These are phyloP conservation scores for Neodontobutis hainanensis DNA, from an alignment of 2,113 vertebrate species.

Conservation along the genomic window DNA sequence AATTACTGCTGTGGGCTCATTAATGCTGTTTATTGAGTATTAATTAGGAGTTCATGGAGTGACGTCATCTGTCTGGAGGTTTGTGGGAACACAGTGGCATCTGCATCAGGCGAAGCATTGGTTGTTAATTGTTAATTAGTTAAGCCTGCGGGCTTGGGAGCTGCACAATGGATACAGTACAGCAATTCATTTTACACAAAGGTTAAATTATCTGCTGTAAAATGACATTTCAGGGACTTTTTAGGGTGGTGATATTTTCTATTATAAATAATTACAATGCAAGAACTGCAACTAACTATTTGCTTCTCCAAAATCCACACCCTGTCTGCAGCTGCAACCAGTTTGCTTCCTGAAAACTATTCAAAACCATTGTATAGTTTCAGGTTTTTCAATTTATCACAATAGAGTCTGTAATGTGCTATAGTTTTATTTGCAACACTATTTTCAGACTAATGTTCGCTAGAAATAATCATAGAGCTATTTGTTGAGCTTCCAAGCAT, in stretches of 20 bases:
- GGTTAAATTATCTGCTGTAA: constrained; percentile 1
- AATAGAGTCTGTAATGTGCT: background rate
- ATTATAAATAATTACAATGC: constrained; percentile 3
- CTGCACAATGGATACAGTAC: background rate
- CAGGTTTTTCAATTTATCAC: background rate
- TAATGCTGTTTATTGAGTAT: constrained; percentile 57
- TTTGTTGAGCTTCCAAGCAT: too few species aligned
- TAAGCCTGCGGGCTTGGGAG: background rate
- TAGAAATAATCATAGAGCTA: too few species aligned
- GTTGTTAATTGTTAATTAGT: background rate
- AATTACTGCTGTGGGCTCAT: constrained; percentile 42
- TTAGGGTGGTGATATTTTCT: background rate
- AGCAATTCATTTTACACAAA: constrained; percentile 5
- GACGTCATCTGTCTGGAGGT: constrained; percentile 29
- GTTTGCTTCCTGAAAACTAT: background rate
- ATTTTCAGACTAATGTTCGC: too few species aligned
- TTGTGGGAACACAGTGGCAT: background rate
- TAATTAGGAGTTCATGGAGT: constrained; percentile 25
- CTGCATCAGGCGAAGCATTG: background rate
- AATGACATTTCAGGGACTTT: background rate
- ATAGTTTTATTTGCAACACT: background rate
- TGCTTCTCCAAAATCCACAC: background rate
- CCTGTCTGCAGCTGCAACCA: background rate
- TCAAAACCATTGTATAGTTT: background rate
- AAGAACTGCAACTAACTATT: constrained; percentile 1